phyloP scores from a whole-genome alignment of 2,113 vertebrate genomes.

The Apistogramma diplotaenia region DNA sequence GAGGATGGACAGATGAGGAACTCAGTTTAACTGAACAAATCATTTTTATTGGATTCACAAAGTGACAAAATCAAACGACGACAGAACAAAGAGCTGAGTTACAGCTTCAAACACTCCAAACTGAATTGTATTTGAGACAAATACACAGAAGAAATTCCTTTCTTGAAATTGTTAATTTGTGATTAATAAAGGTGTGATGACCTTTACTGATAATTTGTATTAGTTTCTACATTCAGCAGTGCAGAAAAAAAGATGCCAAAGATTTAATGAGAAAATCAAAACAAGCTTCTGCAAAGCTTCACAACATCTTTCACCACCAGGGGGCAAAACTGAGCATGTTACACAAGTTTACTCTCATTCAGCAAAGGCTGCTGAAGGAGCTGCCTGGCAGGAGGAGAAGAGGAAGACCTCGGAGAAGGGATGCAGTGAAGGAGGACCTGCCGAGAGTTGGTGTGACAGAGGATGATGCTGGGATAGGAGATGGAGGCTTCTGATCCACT shows the following conservation, averaged over 20 bases:
- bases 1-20: neutral
- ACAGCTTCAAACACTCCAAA: neutral
- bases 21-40: neutral
- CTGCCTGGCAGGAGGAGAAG: neutral
- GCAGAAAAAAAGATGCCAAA: too few relatives aligned
- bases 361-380: neutral
- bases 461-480: neutral
- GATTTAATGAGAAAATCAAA: neutral
- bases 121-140: neutral
- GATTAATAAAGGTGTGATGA: too few relatives aligned
- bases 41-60: neutral
- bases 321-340: neutral
- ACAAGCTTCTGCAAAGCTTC: neutral
- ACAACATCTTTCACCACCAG: neutral
- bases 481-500: neutral
- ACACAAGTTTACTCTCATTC: too few relatives aligned
- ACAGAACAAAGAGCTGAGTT: fast-evolving
- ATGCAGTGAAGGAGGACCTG: neutral
- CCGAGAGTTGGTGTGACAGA: neutral
- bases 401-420: neutral
- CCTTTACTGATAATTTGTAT: too few relatives aligned
- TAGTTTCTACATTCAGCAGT: too few relatives aligned
- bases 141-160: too few relatives aligned
- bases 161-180: too few relatives aligned
- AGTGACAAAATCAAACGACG: neutral